These are phyloP conservation scores for Gallinago nigripennis DNA, from an alignment of 2,797 vertebrate genomes.

Conservation along the genomic window DNA sequence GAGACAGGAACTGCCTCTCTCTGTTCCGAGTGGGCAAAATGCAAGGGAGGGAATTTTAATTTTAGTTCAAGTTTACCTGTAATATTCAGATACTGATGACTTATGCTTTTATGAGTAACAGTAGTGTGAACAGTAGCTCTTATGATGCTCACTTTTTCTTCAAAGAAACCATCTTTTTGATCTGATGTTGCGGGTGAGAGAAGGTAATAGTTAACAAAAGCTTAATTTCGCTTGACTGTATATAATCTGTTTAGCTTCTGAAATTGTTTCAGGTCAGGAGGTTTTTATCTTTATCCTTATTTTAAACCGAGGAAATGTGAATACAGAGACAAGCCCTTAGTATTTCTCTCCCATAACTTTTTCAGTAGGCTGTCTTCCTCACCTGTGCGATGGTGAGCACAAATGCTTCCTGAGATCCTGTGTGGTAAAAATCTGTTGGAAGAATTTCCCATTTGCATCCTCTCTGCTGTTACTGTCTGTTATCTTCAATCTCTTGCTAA, in stretches of 20 bases:
- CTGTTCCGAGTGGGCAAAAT: not conserved
- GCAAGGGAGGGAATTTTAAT: not conserved
- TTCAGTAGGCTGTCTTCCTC: not conserved
- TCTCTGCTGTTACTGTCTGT: not conserved
- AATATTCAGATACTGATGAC: not conserved
- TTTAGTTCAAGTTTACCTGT: not conserved
- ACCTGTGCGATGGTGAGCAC: not conserved
- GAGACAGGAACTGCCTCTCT: accelerated
- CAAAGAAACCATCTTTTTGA: not conserved
- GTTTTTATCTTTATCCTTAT: not conserved
- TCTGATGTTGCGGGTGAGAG: not conserved
- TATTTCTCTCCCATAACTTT: not conserved
- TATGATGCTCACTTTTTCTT: not conserved
- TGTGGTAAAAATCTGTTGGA: not conserved
- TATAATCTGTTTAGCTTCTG: not conserved
- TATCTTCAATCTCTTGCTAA: not conserved
- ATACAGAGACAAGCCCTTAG: not conserved
- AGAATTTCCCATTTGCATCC: not conserved
- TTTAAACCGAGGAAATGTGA: not conserved
- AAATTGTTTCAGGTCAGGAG: not conserved
- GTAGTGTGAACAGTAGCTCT: not conserved
- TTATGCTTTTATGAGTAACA: not conserved
- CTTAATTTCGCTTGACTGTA: not conserved
- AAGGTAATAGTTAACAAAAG: not conserved
- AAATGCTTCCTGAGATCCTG: not conserved